A percentile compares a stretch with the other conserved stretches of the same genome.
These are phyloP conservation scores for Gymnoscopelus braueri DNA, from an alignment of 2,797 vertebrate genomes.

Conservation along the genomic window DNA sequence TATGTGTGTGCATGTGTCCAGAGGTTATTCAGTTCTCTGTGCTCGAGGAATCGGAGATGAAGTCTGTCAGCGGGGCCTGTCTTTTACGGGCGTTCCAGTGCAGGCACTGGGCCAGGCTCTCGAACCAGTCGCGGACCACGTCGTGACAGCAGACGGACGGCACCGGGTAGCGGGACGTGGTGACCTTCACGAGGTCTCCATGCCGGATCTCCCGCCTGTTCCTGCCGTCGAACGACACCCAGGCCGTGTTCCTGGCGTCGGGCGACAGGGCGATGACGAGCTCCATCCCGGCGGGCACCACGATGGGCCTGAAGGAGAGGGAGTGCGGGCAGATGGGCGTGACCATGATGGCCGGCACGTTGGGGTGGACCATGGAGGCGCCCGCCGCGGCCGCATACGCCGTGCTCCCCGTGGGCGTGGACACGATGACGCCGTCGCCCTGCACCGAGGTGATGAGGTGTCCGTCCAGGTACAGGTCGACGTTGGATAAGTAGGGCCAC, in stretches of 20 bases:
- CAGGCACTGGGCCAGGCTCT: constrained; percentile 85
- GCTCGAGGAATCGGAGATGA: constrained; percentile 77
- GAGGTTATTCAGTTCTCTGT: constrained; percentile 75
- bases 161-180: constrained; percentile 83
- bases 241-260: constrained; percentile 84
- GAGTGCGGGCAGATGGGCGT: constrained; percentile 75
- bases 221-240: constrained; percentile 87
- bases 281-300: constrained; percentile 71
- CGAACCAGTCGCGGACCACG: constrained; percentile 88
- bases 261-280: constrained; percentile 83
- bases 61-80: constrained; percentile 77
- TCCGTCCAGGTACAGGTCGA: constrained; percentile 86
- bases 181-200: constrained; percentile 86
- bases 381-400: constrained; percentile 69
- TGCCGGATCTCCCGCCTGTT: constrained; percentile 86
- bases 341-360: constrained; percentile 73
- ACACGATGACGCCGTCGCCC: constrained; percentile 81
- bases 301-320: constrained; percentile 71
- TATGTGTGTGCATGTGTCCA: neutral
- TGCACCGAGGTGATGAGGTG: constrained; percentile 87
- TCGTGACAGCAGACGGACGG: constrained; percentile 87
- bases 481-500: constrained; percentile 86
- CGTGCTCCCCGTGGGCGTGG: constrained; percentile 71
- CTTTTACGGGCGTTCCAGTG: constrained; percentile 88
- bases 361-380: constrained; percentile 75